Evolutionary conservation across 1,140 invertebrate genomes (phyloP), one percentile per base, ranked within the genome.

Genomic region (Trachymyrmex septentrionalis): DNA sequence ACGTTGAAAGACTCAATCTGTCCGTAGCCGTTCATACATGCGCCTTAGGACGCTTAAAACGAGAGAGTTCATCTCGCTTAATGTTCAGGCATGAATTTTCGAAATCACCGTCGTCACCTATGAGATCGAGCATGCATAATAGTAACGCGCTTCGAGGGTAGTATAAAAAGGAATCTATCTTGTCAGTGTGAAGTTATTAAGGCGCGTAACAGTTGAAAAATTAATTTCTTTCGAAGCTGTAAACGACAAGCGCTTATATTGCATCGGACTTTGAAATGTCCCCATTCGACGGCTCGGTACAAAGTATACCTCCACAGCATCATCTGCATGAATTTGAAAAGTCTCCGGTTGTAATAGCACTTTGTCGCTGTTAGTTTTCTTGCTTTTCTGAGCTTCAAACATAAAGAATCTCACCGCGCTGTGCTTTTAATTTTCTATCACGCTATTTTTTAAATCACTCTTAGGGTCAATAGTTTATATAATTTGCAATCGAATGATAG

Each of bases 261-360:
- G 89, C 90, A 91, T 91, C 63, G 89, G 87, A 91, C 89, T 91
- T 91, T 91, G 75, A 91, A 90, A 90, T 90, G 24, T 64, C 69
- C 69, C 69, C 53, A 69, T 87, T 87, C 85, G 66, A 89, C 66
- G n/a, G 59, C 71, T 55, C 77, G 84, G 82, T 87, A 78, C 77
- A 90, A 89, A 86, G 87, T 86, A 75, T 53, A 50, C 9, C 55
- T 61, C n/a, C 14, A 21, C 87, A 66, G 34, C 67, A 67, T 89
- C 87, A 87, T 89, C 59, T 90, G 80, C 88, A 87, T 90, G 38
- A 9, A 73, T 44, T 59, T 85, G 75, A 90, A 85, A 81, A 87
- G 86, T 87, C 78, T 73, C 38, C 24, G 50, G 38, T 24, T 55
- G 66, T 4, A 19, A 27, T 12, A 24, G 16, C 67, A 38, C 2